Evolutionary conservation across 2,113 vertebrate species (phyloP).

Genomic region (Pseudois nayaur): DNA sequence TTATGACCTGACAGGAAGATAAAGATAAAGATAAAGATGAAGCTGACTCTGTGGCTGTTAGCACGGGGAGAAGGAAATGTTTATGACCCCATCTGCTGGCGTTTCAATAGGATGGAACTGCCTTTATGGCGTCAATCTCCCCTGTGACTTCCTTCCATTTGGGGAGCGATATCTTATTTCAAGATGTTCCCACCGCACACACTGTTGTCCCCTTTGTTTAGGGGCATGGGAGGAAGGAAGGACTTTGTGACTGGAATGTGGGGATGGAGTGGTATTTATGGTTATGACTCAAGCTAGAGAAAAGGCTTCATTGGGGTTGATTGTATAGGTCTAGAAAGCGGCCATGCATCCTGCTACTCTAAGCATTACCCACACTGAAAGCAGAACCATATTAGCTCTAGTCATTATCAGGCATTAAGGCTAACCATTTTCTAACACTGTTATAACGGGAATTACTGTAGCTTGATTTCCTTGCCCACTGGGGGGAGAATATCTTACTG

Average conservation of each 20-base stretch:
- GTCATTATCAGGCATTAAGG: neutral
- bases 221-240: slow-evolving; percentile 71
- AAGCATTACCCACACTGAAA: neutral
- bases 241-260: slow-evolving; percentile 56
- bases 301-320: neutral
- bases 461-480: neutral
- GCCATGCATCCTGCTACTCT: neutral
- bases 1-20: slow-evolving; percentile 82
- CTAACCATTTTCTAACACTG: slow-evolving; percentile 28
- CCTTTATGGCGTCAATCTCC: slow-evolving; percentile 79
- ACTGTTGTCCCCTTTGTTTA: slow-evolving; percentile 69
- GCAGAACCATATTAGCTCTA: neutral
- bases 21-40: slow-evolving; percentile 80
- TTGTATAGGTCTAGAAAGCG: slow-evolving; percentile 7
- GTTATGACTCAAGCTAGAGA: slow-evolving; percentile 20
- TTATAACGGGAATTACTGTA: neutral
- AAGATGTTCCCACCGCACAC: slow-evolving; percentile 74
- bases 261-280: neutral
- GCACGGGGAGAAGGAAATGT: slow-evolving; percentile 79
- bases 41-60: slow-evolving; percentile 75
- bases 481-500: neutral
- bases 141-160: slow-evolving; percentile 79
- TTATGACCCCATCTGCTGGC: slow-evolving; percentile 82
- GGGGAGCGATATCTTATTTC: slow-evolving; percentile 76
- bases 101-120: slow-evolving; percentile 75